Base-by-base conservation (phyloP, 2,113 vertebrate genomes). In the Bagarius yarrelli region DNA sequence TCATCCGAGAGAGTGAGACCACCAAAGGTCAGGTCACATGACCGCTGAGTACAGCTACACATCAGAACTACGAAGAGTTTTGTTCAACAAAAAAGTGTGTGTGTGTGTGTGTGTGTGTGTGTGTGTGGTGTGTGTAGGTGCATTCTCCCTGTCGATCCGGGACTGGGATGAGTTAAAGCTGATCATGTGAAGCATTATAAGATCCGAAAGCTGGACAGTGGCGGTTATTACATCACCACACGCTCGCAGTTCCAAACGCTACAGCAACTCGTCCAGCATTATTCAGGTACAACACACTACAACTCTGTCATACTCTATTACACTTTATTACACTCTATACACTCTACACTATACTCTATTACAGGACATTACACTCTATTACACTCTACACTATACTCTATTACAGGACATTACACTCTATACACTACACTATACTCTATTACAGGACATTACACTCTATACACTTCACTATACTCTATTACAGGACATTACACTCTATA, bases 141-240 rank as follows among this genome's bases (percentile, higher is more conserved):
- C 97, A 92, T 99, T 95, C 92, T 99, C 97, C 85, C 90, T 99
- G 88, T 99, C 97, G 81, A 97, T 99, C 89, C 95, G 96, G 79
- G 97, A 99, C 87, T 98, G 97, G 96, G 97, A 99, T 77, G 96
- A 98, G 94, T 95, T 88, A 98, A 98, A 88, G 96, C 96, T 30
- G 97, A 99, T 86, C 96, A 99, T 9, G 97, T 98, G 86, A 99
- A 99, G 87, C 97, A 99, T 92, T 99, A 99, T 90, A 99, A 98
- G 93, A 98, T 99, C 85, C 95, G 97, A 56, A 98, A 98, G 87
- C 94, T 99, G 92, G 97, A 99, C 91, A 99, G 95, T 56, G 97
- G 97, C 4, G 97, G 97, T 34, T 98, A 97, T 91, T 99, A 98
- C 85, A 99, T 99, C 87, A 99, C 97, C 88, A 99, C 97, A 80